Base-by-base conservation (phyloP, 2,888 invertebrate genomes). In the Coenonympha arcania region DNA sequence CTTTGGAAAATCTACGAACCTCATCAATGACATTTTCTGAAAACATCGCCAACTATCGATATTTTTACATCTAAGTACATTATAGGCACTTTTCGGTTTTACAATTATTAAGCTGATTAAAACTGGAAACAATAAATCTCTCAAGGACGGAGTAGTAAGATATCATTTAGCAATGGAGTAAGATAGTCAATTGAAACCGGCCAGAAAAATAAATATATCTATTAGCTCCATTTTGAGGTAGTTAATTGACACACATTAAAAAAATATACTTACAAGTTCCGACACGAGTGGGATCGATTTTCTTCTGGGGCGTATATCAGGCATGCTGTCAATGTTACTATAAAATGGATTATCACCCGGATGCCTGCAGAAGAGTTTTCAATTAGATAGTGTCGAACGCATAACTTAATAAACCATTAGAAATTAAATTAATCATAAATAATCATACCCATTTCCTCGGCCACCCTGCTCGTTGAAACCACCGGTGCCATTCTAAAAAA, bases 301-400 rank as follows among this genome's bases (percentile, higher is more conserved):
- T 75, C 98, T 90, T 69, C 97, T 90, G 47, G 98, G 97, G 71
- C 98, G 92, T 82, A 99, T 98, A 81, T 99, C 98, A 43, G 99
- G 99, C 96, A 97, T 98, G 74, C 98, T 99, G 90, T 99, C 99
- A 87, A 99, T 99, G 83, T 96, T 97, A 84, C 97, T 98, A 90
- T 99, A 99, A 89, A 99, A 99, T 6, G 98, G 96, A 87, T 98
- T 98, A 87, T 98, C 96, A 62, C 95, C 94, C 15, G 96, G 94
- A 73, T 95, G 95, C 63, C 93, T 93, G 88, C 53, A 62, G 66
- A 88, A 54, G 44, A 46, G 45, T 45, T 26, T 22, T 22, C 18
- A 48, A 26, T 11, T 28, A 31, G n/a, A n/a, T n/a, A n/a, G n/a
- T n/a, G 40, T n/a, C 16, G 22, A 40, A 24, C 13, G n/a, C n/a